A percentile compares a stretch with the other conserved stretches of the same genome.
phyloP scores from a whole-genome alignment of 2,113 vertebrate species.

The Sorex araneus region DNA sequence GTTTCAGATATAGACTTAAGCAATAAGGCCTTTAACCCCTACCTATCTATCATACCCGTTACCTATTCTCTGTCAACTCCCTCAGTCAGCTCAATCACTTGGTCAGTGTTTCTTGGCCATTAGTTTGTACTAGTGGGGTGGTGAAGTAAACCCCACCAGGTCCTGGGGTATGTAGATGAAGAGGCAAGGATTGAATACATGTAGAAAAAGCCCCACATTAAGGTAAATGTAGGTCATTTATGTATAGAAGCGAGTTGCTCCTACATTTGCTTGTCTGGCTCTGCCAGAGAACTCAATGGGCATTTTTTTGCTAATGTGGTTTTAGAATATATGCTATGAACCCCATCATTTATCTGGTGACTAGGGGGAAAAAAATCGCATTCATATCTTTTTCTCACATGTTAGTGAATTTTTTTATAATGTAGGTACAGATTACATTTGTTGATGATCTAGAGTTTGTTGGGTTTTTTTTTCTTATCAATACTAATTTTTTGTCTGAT shows the following conservation, averaged over 20 bases:
- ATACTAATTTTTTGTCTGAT: conserved; percentile 46
- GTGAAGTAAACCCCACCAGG: background rate
- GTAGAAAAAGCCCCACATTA: background rate
- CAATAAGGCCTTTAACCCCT: background rate
- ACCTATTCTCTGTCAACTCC: rapidly evolving
- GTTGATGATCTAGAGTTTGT: background rate
- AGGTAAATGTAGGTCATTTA: background rate
- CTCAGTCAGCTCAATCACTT: background rate
- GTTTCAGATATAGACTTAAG: background rate
- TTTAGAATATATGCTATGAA: background rate
- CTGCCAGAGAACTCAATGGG: background rate
- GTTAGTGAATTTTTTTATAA: background rate
- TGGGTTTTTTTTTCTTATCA: background rate
- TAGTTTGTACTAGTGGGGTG: background rate
- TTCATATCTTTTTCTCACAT: background rate
- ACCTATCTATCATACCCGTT: rapidly evolving
- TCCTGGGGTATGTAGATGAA: background rate
- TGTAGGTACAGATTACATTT: background rate
- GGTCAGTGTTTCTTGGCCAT: background rate
- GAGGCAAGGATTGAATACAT: background rate
- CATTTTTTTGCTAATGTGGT: background rate
- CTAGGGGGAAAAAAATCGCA: background rate
- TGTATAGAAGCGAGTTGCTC: background rate
- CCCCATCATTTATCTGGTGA: background rate
- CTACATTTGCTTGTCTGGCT: background rate